phyloP scores from a whole-genome alignment of 2,888 invertebrate species.

The Ethmia dodecea region DNA sequence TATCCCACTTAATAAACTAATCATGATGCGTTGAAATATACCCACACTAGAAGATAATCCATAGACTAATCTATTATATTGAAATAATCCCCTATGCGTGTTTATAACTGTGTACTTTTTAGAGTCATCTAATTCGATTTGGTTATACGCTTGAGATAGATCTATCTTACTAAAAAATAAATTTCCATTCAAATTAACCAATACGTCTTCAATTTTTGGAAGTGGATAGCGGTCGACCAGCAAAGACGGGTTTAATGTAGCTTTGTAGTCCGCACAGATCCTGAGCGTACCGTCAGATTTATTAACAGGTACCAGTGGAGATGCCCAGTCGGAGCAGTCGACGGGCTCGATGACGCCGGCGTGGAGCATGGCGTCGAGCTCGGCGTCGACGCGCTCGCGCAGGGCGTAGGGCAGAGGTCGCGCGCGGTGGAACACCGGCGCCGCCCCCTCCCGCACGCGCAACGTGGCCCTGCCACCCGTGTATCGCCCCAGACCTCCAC shows the following conservation, averaged over 20 bases:
- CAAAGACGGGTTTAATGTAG: neutral
- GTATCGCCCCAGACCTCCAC: too few species aligned
- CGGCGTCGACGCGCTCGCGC: slow-evolving; percentile 12
- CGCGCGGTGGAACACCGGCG: slow-evolving; percentile 13
- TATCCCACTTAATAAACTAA: too few species aligned
- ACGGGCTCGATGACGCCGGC: slow-evolving; percentile 19
- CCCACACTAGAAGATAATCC: neutral
- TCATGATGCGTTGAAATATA: neutral
- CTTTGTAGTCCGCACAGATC: slow-evolving; percentile 4
- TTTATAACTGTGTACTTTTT: slow-evolving; percentile 2
- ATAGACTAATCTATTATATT: neutral
- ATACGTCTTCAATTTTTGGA: too few species aligned
- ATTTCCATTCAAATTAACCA: too few species aligned
- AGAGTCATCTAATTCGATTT: too few species aligned
- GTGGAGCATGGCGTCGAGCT: slow-evolving; percentile 18
- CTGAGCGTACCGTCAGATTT: slow-evolving; percentile 6
- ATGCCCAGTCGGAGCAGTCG: slow-evolving; percentile 10
- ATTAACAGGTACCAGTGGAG: slow-evolving; percentile 7
- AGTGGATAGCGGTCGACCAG: too few species aligned
- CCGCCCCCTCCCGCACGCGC: slow-evolving; percentile 12
- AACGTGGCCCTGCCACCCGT: slow-evolving; percentile 10
- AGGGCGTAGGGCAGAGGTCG: slow-evolving; percentile 11
- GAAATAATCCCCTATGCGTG: neutral
- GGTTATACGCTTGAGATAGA: too few species aligned
- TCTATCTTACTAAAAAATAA: too few species aligned